A percentile compares a stretch with the other conserved stretches of the same genome.
These are phyloP conservation scores for Nephrotoma guestfalica DNA, from an alignment of 2,888 invertebrate species.

Conservation along the genomic window DNA sequence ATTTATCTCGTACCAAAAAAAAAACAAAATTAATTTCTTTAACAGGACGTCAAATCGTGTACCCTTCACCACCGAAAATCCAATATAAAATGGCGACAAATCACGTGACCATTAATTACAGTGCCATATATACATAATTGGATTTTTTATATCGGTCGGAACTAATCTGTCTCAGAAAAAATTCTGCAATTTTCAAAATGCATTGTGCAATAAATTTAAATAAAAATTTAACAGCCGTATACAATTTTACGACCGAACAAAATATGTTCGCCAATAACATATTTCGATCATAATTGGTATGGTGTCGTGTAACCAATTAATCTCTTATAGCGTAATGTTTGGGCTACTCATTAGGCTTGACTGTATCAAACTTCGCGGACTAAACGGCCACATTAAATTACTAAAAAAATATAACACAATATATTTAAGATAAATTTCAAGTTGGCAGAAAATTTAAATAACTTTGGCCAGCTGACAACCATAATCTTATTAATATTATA, in stretches of 20 bases:
- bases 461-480: neutral
- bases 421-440: neutral
- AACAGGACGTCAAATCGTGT: slow-evolving; percentile 28
- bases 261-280: too few species aligned
- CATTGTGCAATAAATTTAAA: too few species aligned
- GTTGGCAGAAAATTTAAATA: neutral
- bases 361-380: too few species aligned
- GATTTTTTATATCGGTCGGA: slow-evolving; percentile 7
- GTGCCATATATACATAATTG: slow-evolving; percentile 27
- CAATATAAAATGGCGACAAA: slow-evolving; percentile 38
- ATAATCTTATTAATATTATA: neutral
- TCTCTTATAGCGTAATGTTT: too few species aligned
- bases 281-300: too few species aligned
- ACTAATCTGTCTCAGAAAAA: neutral
- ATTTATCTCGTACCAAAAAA: neutral
- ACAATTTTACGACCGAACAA: too few species aligned
- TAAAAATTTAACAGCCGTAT: too few species aligned
- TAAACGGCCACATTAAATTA: too few species aligned
- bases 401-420: too few species aligned
- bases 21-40: neutral
- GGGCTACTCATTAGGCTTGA: too few species aligned
- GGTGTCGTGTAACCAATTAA: too few species aligned
- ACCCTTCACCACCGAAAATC: slow-evolving; percentile 37
- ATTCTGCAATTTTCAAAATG: neutral
- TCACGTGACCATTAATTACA: slow-evolving; percentile 37